Evolutionary conservation across 1,140 invertebrate genomes (phyloP).

Genomic region (Mycetomoellerius zeteki): DNA sequence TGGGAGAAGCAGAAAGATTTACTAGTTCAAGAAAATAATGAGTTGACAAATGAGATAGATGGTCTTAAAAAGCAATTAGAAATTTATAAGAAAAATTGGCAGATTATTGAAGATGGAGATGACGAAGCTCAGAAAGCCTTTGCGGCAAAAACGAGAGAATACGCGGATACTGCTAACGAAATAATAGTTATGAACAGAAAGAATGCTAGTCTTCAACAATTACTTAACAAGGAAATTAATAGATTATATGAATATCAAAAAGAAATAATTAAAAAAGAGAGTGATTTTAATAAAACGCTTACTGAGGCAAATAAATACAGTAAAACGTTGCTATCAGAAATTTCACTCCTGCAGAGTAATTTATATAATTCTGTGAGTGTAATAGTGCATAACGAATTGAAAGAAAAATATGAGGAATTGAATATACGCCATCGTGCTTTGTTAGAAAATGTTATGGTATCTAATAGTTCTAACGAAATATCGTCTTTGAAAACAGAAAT

Average conservation of each 20-base stretch:
- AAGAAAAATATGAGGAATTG: slow-evolving; percentile 81
- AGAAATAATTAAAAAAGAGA: slow-evolving; percentile 79
- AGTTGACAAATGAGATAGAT: slow-evolving; percentile 70
- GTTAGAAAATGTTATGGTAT: slow-evolving; percentile 76
- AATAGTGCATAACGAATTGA: slow-evolving; percentile 78
- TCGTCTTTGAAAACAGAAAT: slow-evolving; percentile 75
- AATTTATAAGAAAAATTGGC: slow-evolving; percentile 74
- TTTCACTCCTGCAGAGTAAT: slow-evolving; percentile 78
- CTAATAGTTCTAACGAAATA: slow-evolving; percentile 51
- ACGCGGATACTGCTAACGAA: slow-evolving; percentile 70
- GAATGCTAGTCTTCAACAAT: slow-evolving; percentile 77
- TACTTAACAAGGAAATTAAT: slow-evolving; percentile 77
- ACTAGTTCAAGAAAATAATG: slow-evolving; percentile 67
- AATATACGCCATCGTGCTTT: slow-evolving; percentile 81
- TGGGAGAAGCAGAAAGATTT: slow-evolving; percentile 75
- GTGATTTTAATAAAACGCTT: slow-evolving; percentile 76
- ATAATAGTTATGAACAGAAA: slow-evolving; percentile 78
- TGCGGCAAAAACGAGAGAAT: slow-evolving; percentile 73
- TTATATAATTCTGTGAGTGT: slow-evolving; percentile 79
- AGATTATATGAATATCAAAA: slow-evolving; percentile 80
- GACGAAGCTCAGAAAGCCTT: slow-evolving; percentile 73
- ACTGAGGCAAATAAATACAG: slow-evolving; percentile 78
- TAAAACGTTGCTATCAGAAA: slow-evolving; percentile 77
- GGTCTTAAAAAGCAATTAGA: slow-evolving; percentile 73
- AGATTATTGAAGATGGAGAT: slow-evolving; percentile 75